Evolutionary conservation across 2,888 invertebrate genomes (phyloP), one percentile per base, ranked within the genome.

Genomic region (Epinotia brunnichana): DNA sequence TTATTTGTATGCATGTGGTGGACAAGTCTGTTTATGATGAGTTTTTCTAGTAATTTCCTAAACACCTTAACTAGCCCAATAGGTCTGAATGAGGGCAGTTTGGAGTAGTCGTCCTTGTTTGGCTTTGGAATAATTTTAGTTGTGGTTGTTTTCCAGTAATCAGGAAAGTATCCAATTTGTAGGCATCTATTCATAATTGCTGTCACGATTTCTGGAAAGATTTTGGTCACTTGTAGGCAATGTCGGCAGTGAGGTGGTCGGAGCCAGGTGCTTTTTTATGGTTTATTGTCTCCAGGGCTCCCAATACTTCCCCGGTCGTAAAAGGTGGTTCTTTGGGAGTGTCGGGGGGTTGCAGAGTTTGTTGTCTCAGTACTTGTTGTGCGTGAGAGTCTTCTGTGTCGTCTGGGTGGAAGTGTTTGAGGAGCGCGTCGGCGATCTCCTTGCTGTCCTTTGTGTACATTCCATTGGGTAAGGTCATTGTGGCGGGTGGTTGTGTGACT

Each of bases 51-150:
- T n/a, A n/a, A n/a, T n/a, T n/a, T n/a, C n/a, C n/a, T n/a, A n/a
- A n/a, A n/a, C n/a, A n/a, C n/a, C n/a, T n/a, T n/a, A n/a, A n/a
- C n/a, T n/a, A n/a, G n/a, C n/a, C n/a, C 57, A n/a, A 59, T 59
- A 2, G 59, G 59, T 9, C 59, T 4, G n/a, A 17, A 59, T 2
- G 59, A 4, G 15, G 59, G 39, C 1, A 35, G 1, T 59, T 59
- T 59, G 17, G 9, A 1, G 39, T 59, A 35, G 39, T 59, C 59
- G 0, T n/a, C 39, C 17, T 59, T 59, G n/a, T 17, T n/a, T n/a
- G 59, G 59, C n/a, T 59, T 59, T 2, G 59, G 35, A 3, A 59
- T 59, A 10, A 59, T 59, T 5, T 59, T 59, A 2, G 59, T 59
- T 5, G 10, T 35, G 1, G 60, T 60, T 10, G 17, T 11, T 39